phyloP scores from a whole-genome alignment of 1,140 invertebrate species.

The Bombus difficillimus region DNA sequence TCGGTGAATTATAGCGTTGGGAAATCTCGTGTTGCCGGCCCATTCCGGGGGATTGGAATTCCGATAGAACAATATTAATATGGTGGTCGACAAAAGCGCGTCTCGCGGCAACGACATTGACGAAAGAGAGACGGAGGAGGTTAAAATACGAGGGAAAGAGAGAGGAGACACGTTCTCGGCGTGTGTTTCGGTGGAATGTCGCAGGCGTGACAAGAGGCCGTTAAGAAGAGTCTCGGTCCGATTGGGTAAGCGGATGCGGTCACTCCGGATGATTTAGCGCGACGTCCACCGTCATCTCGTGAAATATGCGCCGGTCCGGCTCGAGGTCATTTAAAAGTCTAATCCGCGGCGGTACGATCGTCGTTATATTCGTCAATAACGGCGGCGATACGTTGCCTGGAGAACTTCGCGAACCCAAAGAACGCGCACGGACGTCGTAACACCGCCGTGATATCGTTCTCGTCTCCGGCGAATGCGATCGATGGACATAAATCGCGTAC shows the following conservation, averaged over 20 bases:
- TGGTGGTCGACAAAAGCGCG: conserved; percentile 46
- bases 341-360: conserved; percentile 63
- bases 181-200: conserved; percentile 71
- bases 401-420: neutral
- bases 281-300: conserved; percentile 68
- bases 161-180: conserved; percentile 3
- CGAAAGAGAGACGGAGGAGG: conserved; percentile 15
- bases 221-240: conserved; percentile 66
- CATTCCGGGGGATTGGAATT: conserved; percentile 52
- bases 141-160: neutral
- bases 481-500: neutral
- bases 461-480: conserved; percentile 24
- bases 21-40: conserved; percentile 36
- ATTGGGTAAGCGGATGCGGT: conserved; percentile 77
- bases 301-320: conserved; percentile 63
- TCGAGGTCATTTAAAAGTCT: conserved; percentile 73
- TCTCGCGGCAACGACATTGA: conserved; percentile 25
- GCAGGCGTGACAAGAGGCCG: conserved; percentile 72
- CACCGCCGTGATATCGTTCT: too few relatives aligned
- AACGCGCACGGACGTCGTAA: neutral
- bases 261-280: conserved; percentile 75
- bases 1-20: conserved; percentile 56
- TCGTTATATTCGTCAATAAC: conserved; percentile 71
- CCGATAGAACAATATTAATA: conserved; percentile 68
- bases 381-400: neutral